These are phyloP conservation scores for Arrhopalites spinosus DNA, from an alignment of 2,888 invertebrate genomes.

Conservation along the genomic window DNA sequence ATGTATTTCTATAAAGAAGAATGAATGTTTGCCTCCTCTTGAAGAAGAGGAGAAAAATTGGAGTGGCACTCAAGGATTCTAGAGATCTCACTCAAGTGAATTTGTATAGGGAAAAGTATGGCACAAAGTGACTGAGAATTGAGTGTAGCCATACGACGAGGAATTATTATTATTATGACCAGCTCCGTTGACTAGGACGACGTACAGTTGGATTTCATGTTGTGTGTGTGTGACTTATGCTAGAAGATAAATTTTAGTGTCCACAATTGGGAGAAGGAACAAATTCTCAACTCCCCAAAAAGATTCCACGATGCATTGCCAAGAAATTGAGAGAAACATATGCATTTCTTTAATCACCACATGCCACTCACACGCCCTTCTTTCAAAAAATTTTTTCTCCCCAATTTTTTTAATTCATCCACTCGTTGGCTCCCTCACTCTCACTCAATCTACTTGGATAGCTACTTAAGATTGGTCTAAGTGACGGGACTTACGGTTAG, in stretches of 20 bases:
- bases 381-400: background rate
- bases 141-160: conserved; percentile 3
- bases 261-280: background rate
- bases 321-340: conserved; percentile 26
- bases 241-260: background rate
- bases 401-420: conserved; percentile 6
- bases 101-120: background rate
- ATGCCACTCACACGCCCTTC: conserved; percentile 39
- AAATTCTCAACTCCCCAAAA: too few relatives aligned
- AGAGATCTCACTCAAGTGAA: background rate
- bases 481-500: conserved; percentile 28
- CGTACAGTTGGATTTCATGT: background rate
- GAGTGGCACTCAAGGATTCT: conserved; percentile 9
- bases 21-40: background rate
- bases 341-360: conserved; percentile 46
- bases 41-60: background rate
- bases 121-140: conserved; percentile 9
- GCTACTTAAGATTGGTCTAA: conserved; percentile 33
- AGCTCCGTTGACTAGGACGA: background rate
- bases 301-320: too few relatives aligned
- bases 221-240: background rate
- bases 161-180: background rate
- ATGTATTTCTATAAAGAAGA: too few relatives aligned
- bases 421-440: background rate
- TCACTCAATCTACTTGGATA: conserved; percentile 22